Percentiles rank a stretch among this genome's conserved stretches.
Evolutionary conservation across 2,888 invertebrate species (phyloP).

Genomic region (Zaprionus lineosus): DNA sequence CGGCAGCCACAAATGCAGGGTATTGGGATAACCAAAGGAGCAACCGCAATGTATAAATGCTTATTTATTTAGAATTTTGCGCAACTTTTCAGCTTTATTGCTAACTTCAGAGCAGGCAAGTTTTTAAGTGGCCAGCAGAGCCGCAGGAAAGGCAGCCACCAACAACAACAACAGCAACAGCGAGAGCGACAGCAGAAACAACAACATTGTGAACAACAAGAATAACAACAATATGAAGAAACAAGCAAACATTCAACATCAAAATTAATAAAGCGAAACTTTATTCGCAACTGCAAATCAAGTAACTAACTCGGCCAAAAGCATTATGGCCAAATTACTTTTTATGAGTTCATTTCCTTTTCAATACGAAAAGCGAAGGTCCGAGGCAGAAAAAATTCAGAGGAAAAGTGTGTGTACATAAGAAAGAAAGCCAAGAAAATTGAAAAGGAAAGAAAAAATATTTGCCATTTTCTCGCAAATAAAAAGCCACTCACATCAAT

Average conservation of each 20-base stretch:
- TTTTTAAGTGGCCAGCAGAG: conserved; percentile 56
- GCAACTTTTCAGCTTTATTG: conserved; percentile 46
- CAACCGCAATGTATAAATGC: conserved; percentile 25
- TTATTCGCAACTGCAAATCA: conserved; percentile 78
- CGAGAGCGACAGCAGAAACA: conserved; percentile 9
- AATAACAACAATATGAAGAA: conserved; percentile 20
- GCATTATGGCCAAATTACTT: conserved; percentile 77
- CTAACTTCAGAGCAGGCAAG: conserved; percentile 42
- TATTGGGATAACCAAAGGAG: conserved; percentile 3
- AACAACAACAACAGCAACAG: conserved; percentile 7
- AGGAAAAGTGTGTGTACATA: no score
- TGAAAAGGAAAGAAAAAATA: conserved; percentile 30
- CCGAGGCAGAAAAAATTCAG: conserved; percentile 13
- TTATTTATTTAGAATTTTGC: conserved; percentile 23
- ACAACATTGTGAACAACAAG: neutral
- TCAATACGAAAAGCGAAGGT: conserved; percentile 51
- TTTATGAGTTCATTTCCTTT: conserved; percentile 76
- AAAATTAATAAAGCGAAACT: conserved; percentile 77
- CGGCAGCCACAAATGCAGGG: neutral
- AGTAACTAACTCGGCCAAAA: conserved; percentile 74
- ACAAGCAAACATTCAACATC: conserved; percentile 51
- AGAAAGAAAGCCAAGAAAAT: conserved; percentile 21
- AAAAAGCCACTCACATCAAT: conserved; percentile 78
- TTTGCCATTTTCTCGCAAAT: conserved; percentile 64
- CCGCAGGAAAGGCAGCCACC: neutral